phyloP scores from a whole-genome alignment of 2,888 invertebrate genomes.

The Plagodis pulveraria region DNA sequence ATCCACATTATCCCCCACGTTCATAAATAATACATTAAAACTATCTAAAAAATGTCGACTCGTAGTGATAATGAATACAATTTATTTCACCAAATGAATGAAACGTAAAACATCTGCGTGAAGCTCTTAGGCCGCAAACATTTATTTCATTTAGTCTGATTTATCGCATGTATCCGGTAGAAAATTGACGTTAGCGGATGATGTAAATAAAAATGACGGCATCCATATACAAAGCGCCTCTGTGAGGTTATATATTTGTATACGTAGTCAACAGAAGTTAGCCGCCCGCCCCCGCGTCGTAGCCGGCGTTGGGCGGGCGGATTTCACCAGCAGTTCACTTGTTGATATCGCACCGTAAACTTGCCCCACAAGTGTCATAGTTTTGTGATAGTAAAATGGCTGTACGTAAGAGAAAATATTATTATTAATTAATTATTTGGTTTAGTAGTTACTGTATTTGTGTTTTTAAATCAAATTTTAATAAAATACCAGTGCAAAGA shows the following conservation, averaged over 20 bases:
- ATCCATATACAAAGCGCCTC: conserved; percentile 24
- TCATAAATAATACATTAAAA: too few species aligned
- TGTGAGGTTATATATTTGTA: not conserved
- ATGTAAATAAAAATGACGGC: conserved; percentile 59
- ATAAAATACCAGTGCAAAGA: too few species aligned
- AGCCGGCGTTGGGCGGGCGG: conserved; percentile 70
- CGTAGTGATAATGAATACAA: too few species aligned
- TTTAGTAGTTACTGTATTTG: too few species aligned
- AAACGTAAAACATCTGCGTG: conserved; percentile 28
- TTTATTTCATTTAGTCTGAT: conserved; percentile 29
- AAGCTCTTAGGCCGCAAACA: conserved; percentile 13
- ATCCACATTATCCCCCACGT: too few species aligned
- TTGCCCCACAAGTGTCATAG: conserved; percentile 61
- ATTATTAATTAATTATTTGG: too few species aligned
- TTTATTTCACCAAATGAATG: conserved; percentile 27
- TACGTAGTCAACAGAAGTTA: conserved; percentile 33
- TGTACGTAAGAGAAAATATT: conserved; percentile 59
- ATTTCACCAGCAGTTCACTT: conserved; percentile 62
- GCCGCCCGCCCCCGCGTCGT: conserved; percentile 64
- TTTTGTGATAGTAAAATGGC: conserved; percentile 68
- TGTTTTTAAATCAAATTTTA: too few species aligned
- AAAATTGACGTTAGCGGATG: conserved; percentile 37
- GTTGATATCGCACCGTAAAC: conserved; percentile 66
- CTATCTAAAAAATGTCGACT: too few species aligned
- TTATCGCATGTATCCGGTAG: conserved; percentile 38